Evolutionary conservation across 2,888 invertebrate genomes (phyloP).

Genomic region (Cosmia pyralina): DNA sequence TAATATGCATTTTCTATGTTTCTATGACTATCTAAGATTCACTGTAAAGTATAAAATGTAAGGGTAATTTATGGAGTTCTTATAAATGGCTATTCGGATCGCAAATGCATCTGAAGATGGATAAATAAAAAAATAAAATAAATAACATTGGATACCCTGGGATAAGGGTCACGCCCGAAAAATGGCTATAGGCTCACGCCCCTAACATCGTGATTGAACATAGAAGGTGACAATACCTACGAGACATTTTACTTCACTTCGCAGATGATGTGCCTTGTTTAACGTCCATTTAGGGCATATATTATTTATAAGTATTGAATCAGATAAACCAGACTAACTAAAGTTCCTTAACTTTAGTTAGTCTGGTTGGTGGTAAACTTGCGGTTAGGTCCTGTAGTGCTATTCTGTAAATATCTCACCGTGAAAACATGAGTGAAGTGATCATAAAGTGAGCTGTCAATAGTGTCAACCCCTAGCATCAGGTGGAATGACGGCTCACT

Average conservation of each 20-base stretch:
- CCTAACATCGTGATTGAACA: background rate
- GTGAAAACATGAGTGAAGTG: no score
- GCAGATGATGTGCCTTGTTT: background rate
- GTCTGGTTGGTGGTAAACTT: no score
- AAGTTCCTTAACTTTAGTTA: no score
- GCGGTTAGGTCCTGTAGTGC: no score
- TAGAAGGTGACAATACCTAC: background rate
- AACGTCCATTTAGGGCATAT: background rate
- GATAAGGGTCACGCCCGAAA: background rate
- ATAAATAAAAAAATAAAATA: no score
- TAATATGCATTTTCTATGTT: slow-evolving; percentile 3
- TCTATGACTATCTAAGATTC: background rate
- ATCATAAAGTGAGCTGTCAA: no score
- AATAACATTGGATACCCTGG: background rate
- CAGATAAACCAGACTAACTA: background rate
- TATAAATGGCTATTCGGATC: background rate
- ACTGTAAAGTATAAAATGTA: no score
- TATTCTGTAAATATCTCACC: no score
- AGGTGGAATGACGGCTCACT: no score
- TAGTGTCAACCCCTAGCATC: no score
- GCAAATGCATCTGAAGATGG: background rate
- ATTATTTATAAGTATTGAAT: background rate
- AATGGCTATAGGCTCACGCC: background rate
- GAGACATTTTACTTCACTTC: no score
- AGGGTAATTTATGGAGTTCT: background rate